Evolutionary conservation across 2,113 vertebrate species (phyloP).

Genomic region (Corythornis vintsioides): DNA sequence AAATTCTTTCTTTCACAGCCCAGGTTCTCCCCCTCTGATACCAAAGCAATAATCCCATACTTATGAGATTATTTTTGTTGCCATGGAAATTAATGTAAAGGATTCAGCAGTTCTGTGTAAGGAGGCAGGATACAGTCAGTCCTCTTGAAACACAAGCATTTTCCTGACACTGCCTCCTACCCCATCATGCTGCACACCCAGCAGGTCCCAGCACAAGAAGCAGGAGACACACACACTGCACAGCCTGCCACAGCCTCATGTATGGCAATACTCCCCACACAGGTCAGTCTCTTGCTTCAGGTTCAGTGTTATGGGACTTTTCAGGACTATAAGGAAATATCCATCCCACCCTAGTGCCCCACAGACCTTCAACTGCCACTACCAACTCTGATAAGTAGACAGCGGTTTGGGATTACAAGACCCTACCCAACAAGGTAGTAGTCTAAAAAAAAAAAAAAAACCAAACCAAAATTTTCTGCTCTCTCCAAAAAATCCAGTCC

Average conservation of each 20-base stretch:
- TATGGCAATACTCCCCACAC: neutral
- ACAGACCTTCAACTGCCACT: neutral
- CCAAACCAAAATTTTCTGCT: neutral
- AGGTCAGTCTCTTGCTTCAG: neutral
- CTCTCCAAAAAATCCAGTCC: neutral
- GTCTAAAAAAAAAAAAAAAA: neutral
- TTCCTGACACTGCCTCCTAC: neutral
- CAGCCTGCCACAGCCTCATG: neutral
- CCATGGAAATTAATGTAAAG: conserved; percentile 57
- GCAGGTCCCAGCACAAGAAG: neutral
- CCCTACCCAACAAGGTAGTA: accelerated
- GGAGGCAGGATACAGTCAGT: neutral
- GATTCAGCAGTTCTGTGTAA: neutral
- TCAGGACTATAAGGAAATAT: neutral
- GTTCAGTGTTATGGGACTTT: neutral
- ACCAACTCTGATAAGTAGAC: neutral
- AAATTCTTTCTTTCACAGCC: neutral
- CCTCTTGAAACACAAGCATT: neutral
- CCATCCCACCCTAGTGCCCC: neutral
- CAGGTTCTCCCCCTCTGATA: conserved; percentile 28
- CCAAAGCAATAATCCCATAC: conserved; percentile 45
- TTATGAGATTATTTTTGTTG: conserved; percentile 54
- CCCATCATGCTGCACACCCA: neutral
- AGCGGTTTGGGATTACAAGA: neutral
- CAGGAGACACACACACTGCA: accelerated